Evolutionary conservation across 2,888 invertebrate species (phyloP), one percentile per base, ranked within the genome.

Genomic region (Neoascia interrupta): DNA sequence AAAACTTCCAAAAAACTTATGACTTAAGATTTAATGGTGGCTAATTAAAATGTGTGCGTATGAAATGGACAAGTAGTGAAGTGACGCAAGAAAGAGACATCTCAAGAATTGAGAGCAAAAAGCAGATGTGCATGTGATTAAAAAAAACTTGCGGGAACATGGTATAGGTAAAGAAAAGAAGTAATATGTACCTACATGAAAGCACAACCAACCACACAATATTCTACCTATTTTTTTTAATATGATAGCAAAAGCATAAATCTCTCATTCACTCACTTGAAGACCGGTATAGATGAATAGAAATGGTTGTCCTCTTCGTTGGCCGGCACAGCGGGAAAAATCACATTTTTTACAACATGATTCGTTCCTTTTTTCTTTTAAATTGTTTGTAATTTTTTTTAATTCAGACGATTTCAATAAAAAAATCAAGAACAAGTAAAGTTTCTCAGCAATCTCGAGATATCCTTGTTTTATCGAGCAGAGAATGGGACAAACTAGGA

Each of bases 241-340:
- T n/a, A n/a, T n/a, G n/a, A n/a, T n/a, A 11, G 31, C 16, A 26
- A 53, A 31, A 15, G n/a, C n/a, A n/a, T 10, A n/a, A 19, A 5
- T 39, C 10, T 56, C 43, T 39, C 68, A 39, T 36, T 68, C 49
- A 49, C 47, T 68, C 66, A 47, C 37, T 39, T 37, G n/a, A 21
- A 49, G 10, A 31, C 68, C 56, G 68, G 56, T 68, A 68, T 39
- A 5, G 21, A 15, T 21, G 23, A 39, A 18, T 31, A 15, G 26
- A 39, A 23, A 28, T 23, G n/a, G 28, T 34, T 39, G 56, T 56
- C 68, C 19, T 39, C 34, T n/a, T 56, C 39, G 31, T 39, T 34
- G 19, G 28, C 56, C 47, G 68, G 56, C 39, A 31, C 53, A 54
- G 26, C 18, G 43, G 11, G 36, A 54, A 45, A 43, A 18, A 18